These are phyloP conservation scores for Holothuria glaberrima DNA, from an alignment of 35 echinoderm and acorn worm species.

Conservation along the genomic window DNA sequence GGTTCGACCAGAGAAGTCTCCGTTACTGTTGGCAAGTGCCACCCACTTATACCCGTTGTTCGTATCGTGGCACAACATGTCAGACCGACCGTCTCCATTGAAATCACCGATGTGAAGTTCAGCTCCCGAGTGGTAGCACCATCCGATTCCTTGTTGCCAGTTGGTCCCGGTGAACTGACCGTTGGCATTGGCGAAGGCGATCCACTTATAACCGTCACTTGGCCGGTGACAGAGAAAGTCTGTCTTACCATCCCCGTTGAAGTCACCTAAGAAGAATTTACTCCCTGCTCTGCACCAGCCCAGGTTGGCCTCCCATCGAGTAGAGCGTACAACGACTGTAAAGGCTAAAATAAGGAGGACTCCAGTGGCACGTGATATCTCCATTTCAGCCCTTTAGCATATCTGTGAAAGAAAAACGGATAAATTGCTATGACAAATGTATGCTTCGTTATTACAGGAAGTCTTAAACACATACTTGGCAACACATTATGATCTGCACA, in stretches of 20 bases:
- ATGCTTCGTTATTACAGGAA: no score
- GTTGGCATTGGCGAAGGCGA: conserved; percentile 8
- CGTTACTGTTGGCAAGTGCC: neutral
- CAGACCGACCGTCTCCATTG: neutral
- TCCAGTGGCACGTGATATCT: no score
- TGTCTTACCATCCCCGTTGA: conserved; percentile 53
- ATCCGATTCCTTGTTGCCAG: neutral
- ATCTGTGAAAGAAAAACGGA: no score
- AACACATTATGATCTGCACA: no score
- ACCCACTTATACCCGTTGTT: neutral
- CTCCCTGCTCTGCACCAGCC: neutral
- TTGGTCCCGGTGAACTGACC: conserved; percentile 1
- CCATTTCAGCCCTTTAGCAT: no score
- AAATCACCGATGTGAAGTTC: conserved; percentile 47
- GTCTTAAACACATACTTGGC: no score
- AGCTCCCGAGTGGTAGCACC: neutral
- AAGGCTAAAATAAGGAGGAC: no score
- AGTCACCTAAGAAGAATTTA: conserved; percentile 48
- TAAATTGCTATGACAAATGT: no score
- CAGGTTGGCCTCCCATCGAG: neutral
- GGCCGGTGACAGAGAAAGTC: conserved; percentile 27
- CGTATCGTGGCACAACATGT: conserved; percentile 28
- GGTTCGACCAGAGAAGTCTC: neutral
- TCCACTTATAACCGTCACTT: neutral
- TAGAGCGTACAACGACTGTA: no score